Evolutionary conservation across 2,113 vertebrate species (phyloP), one percentile per base, ranked within the genome.

Genomic region (Vidua chalybeata): DNA sequence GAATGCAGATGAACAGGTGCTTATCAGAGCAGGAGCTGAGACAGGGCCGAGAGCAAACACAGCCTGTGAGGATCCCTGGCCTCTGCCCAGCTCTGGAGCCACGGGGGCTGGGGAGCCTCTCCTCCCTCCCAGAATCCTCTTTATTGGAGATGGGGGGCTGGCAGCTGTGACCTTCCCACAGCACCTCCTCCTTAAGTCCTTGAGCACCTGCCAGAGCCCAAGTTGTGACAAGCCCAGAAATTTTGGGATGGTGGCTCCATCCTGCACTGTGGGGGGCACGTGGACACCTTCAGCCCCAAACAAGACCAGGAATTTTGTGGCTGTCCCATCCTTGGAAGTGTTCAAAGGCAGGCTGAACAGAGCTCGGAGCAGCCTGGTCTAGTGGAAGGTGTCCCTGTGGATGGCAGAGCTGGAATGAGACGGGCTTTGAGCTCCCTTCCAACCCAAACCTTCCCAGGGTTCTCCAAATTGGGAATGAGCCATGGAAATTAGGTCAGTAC

Each of bases 221-320:
- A 28, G 41, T 7, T 1, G 0, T 6, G 46, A 8, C 33, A 56
- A 61, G 19, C 12, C 33, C 61, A 24, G 68, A 15, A 46, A 21
- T 10, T 33, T 5, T 0, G 20, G 64, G 63, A 15, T 46, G 5
- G 8, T 1, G 3, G 13, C 49, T 35, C 7, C 4, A 1, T 26
- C 64, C 79, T 10, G 0, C 41, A 6, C 15, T 24, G 35, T 37
- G 9, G 28, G 46, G 46, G 33, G 27, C 2, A 2, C 0, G 8
- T 2, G 13, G 30, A 6, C 6, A 4, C 5, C 23, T 27, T 52
- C 69, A 54, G 17, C 56, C 56, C 43, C 56, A 20, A 18, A 51
- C 10, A 30, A 27, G 5, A 43, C 3, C 30, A 15, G 31, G 63
- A 22, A 22, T 2, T 68, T 18, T 14, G 43, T 33, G 41, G 22